Evolutionary conservation across 2,113 vertebrate genomes (phyloP), one percentile per base, ranked within the genome.

Genomic region (Plecturocebus donacophilus): DNA sequence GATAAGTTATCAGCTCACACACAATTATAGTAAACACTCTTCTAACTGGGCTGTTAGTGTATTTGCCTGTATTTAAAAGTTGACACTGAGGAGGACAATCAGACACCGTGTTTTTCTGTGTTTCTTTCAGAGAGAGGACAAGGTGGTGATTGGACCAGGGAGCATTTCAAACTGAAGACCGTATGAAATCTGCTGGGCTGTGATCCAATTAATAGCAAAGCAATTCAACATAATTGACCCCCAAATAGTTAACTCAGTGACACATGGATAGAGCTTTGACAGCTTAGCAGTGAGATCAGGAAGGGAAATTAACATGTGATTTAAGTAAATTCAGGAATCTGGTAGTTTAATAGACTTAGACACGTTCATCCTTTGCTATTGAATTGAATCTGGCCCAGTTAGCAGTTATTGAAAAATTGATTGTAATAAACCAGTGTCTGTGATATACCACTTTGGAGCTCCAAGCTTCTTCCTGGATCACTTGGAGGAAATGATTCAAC

Each of bases 231-330:
- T 97, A 93, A 96, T 75, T 97, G 96, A 96, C 89, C 96, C 90
- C 95, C n/a, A 92, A 93, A 90, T 89, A 96, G 93, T 97, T 94
- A 97, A 95, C 91, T 96, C 10, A 0, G 83, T 98, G 95, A 97
- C 95, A 97, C 86, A 75, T 4, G 87, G 95, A 93, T 52, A 82
- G 52, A 75, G 49, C 71, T 93, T 96, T 97, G 83, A 97, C 95
- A 92, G 91, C 87, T 97, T 97, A 95, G 97, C 91, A 94, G 96
- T 94, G 92, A 98, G 97, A 96, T 96, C 87, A 92, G 87, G 87
- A 80, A 87, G 95, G 96, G 96, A 98, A 98, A 98, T 98, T 97
- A 98, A 95, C 91, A 94, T 92, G 91, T 79, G 98, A 98, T 97
- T 98, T 97, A 87, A 97, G 93, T 95, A 95, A 98, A 98, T 93